Evolutionary conservation across 2,888 invertebrate species (phyloP), one percentile per base, ranked within the genome.

Genomic region (Pimpla rufipes): DNA sequence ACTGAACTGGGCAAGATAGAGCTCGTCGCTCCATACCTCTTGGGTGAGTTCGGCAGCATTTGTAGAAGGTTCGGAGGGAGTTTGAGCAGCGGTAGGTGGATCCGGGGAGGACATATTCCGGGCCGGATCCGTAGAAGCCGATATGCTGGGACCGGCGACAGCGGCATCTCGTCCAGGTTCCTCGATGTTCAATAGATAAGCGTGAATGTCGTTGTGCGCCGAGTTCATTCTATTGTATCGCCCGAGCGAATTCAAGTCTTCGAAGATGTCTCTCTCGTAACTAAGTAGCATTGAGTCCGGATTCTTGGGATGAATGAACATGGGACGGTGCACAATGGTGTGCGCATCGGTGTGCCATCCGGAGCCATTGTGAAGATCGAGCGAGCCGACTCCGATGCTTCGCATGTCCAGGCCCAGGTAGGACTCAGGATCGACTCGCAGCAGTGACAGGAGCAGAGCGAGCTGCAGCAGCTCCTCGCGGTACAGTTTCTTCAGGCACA

Each of bases 401-500:
- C 94, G 93, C 55, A 95, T 93, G 77, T 95, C 95, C 88, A 96
- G 94, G 62, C 95, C 94, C 70, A 96, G 93, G 90, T 96, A 96
- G 29, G 95, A 95, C 87, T 96, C 96, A 0, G 97, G 96, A 91
- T 97, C 96, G 13, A 96, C 96, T 88, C 97, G 95, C 75, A 98
- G 93, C 86, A 98, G 94, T 93, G 98, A 96, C 89, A 98, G 94
- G 87, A 98, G 95, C 92, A 98, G 93, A 87, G 98, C 96, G 88
- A 98, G 94, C 93, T 97, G 96, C 86, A 98, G 93, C 90, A 98
- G 94, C 94, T 97, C 97, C 92, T 97, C 97, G 70, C 97, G 96
- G 90, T 97, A 97, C 64, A 97, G 94, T 93, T 97, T 97, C 94
- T 97, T 97, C 89, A 97, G 94, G 89, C 96, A 96, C 94, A 97